Base-by-base conservation (phyloP, 2,888 invertebrate species). In the Xanthia togata region DNA sequence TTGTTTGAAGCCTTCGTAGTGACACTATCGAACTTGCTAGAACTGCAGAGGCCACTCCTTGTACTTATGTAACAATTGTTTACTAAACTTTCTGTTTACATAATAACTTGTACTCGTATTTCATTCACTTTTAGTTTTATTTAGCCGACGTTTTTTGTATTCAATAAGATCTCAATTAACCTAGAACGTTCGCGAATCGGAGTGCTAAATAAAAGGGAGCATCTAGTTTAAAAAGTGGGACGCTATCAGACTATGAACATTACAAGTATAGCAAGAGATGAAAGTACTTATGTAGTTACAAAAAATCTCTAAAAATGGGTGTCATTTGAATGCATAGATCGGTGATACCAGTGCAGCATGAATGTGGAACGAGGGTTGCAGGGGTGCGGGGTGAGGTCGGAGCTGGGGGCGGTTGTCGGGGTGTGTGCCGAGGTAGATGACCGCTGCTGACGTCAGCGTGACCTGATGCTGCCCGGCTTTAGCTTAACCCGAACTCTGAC, bases 391-490 rank as follows among this genome's bases (percentile, higher is more conserved):
- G 88, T 71, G 68, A 35, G 53, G 69, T 38, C 63, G 70, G 73
- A 12, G n/a, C 5, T 4, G 2, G 26, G 59, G 89, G 93, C 90
- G 92, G 89, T 86, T 92, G 89, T 90, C 90, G 92, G 91, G 90
- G 86, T 72, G 89, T 85, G 89, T 87, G 86, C 81, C 35, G 87
- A 88, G 93, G 93, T 94, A 91, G 91, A 90, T 91, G 95, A 94
- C 93, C 95, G 92, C 89, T 87, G 88, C 90, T 96, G 97, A 96
- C 97, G 96, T 97, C 96, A 96, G 91, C 92, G 93, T 93, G 97
- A 97, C 97, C 97, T 97, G 97, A 97, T 96, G 97, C 96, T 96
- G 96, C 95, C 93, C 93, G 93, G 93, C 88, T 93, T 92, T 94
- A 93, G 94, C 93, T 91, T 94, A 94, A 94, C 95, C 94, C 94